Conservation (phyloP, 2,797 vertebrate species). For the Mormyrus hasselquistii region DNA sequence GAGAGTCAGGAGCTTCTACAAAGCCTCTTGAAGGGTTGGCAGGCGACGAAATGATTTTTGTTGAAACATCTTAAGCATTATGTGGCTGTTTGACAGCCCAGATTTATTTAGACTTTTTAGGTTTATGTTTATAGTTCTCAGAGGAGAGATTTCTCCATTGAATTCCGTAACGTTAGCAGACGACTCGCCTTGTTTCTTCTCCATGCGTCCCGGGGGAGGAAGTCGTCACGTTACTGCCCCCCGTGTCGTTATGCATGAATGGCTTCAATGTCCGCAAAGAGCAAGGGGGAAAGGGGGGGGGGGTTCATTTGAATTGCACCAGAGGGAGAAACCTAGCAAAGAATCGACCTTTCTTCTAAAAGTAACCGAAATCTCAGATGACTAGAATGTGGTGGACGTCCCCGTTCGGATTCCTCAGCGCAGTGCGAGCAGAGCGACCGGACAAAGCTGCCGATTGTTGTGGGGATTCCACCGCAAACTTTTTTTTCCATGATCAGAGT, state of each 20-base stretch:
- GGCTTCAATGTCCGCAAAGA: neutral
- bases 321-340: neutral
- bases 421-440: neutral
- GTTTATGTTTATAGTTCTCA: constrained; percentile 2
- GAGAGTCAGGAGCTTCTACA: neutral
- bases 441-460: neutral
- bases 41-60: neutral
- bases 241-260: neutral
- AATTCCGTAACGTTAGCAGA: neutral
- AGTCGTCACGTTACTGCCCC: neutral
- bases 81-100: neutral
- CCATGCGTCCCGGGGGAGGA: neutral
- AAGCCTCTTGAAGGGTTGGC: neutral
- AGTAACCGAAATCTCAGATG: neutral
- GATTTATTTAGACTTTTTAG: constrained; percentile 6
- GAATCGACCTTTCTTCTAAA: neutral
- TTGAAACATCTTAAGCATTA: constrained; percentile 6
- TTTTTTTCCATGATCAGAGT: neutral
- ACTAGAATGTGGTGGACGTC: neutral
- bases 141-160: neutral
- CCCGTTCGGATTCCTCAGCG: neutral
- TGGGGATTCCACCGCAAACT: neutral
- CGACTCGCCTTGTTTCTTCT: neutral
- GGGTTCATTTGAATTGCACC: neutral
- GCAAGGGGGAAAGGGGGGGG: neutral